These are phyloP conservation scores for Ateles fusciceps DNA, from an alignment of 2,797 vertebrate species.

Conservation along the genomic window DNA sequence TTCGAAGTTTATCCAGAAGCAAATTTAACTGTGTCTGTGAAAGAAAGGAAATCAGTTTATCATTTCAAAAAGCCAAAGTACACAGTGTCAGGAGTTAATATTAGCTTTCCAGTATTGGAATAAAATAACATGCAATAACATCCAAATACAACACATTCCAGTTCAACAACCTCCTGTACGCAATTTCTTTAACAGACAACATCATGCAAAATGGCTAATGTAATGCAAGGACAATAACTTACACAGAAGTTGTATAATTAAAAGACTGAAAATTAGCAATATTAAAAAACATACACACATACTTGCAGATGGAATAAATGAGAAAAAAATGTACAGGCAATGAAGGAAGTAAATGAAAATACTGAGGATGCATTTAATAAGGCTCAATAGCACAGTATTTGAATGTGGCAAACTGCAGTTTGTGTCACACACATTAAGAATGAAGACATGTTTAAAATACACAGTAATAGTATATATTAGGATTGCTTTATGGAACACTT, in stretches of 20 bases:
- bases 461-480: not conserved
- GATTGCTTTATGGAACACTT: not conserved
- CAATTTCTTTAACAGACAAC: slow-evolving; percentile 50
- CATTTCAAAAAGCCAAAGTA: slow-evolving; percentile 55
- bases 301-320: not conserved
- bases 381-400: not conserved
- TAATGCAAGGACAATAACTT: slow-evolving; percentile 34
- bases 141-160: slow-evolving; percentile 4
- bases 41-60: slow-evolving; percentile 68
- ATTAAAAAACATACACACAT: not conserved
- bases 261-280: not conserved
- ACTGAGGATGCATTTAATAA: not conserved
- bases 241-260: not conserved
- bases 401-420: not conserved
- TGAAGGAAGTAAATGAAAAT: not conserved
- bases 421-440: not conserved
- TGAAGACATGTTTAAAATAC: not conserved
- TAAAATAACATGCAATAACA: slow-evolving; percentile 45
- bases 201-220: slow-evolving; percentile 75
- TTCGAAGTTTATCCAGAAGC: slow-evolving; percentile 96
- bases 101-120: not conserved
- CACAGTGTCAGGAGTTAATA: not conserved
- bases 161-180: slow-evolving; percentile 20
- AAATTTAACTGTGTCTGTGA: slow-evolving; percentile 96
- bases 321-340: not conserved